Evolutionary conservation across 2,888 invertebrate genomes (phyloP).

Genomic region (Campoplex nolae): DNA sequence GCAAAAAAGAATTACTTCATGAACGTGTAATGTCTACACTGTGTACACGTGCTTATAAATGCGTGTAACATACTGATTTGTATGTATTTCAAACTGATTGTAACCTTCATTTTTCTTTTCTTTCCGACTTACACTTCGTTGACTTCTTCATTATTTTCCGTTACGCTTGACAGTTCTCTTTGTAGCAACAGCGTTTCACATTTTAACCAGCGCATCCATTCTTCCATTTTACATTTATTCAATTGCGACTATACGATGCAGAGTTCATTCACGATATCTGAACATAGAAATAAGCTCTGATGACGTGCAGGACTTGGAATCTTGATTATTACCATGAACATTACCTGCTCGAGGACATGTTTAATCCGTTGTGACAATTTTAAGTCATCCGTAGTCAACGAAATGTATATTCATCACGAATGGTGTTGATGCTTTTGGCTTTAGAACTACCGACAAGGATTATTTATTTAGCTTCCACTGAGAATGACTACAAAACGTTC

Average conservation of each 20-base stretch:
- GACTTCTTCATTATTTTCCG: background rate
- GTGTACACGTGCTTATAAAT: background rate
- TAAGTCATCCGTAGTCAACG: background rate
- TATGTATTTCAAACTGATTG: background rate
- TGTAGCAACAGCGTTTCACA: background rate
- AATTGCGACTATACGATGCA: background rate
- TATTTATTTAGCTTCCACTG: background rate
- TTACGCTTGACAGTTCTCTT: background rate
- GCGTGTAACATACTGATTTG: too few species aligned
- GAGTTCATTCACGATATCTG: background rate
- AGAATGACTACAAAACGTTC: background rate
- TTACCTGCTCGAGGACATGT: background rate
- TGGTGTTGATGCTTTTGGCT: background rate
- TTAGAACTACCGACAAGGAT: background rate
- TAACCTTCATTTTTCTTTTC: background rate
- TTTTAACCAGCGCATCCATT: background rate
- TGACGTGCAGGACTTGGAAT: background rate
- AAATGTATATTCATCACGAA: too few species aligned
- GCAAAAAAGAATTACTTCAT: background rate
- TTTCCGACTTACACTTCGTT: background rate
- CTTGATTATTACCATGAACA: background rate
- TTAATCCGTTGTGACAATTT: background rate
- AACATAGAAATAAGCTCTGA: background rate
- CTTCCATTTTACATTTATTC: background rate
- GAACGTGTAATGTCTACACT: background rate